Base-by-base conservation (phyloP, 64 coral and sea anemone species). In the Cladopsammia gracilis region DNA sequence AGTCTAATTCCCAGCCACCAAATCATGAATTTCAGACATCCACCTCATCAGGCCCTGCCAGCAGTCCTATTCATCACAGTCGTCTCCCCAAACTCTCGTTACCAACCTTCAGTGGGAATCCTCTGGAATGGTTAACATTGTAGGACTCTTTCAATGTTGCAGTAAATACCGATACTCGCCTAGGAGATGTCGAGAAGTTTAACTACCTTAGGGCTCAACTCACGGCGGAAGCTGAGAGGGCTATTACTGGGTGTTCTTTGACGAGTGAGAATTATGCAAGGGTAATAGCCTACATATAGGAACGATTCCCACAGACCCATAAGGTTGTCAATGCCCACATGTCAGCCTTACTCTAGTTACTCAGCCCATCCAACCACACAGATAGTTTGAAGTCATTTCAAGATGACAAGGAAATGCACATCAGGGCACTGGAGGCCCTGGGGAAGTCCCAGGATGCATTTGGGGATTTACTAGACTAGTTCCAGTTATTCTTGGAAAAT, bases 361-460 rank as follows among this genome's bases (percentile, higher is more conserved):
- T 15, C n/a, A 8, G 47, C 47, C 88, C 88, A 65, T 43, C 88
- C 25, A 80, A 49, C 34, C 44, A 92, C 18, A 66, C 74, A 4
- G 11, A 12, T 16, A 92, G 90, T 61, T 13, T 90, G 19, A 49
- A 53, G 5, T 23, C n/a, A 4, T 90, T 79, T 45, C 59, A 81
- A 62, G 75, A 92, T 72, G 51, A 50, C 14, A 61, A 85, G 57
- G 81, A 92, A 50, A 79, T 44, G 25, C 57, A 93, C 50, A 57
- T 87, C 9, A 87, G 73, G 26, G 91, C 73, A 42, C 72, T 78
- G 14, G 23, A 24, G n/a, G 50, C 73, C 44, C 58, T 86, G 70
- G 91, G 82, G 2, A 93, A 77, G 54, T 87, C 91, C 22, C 90
- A 84, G 53, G 73, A 87, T 49, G 66, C 71, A 48, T 93, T 70